Evolutionary conservation across 2,888 invertebrate species (phyloP).

Genomic region (Oligia fasciuncula): DNA sequence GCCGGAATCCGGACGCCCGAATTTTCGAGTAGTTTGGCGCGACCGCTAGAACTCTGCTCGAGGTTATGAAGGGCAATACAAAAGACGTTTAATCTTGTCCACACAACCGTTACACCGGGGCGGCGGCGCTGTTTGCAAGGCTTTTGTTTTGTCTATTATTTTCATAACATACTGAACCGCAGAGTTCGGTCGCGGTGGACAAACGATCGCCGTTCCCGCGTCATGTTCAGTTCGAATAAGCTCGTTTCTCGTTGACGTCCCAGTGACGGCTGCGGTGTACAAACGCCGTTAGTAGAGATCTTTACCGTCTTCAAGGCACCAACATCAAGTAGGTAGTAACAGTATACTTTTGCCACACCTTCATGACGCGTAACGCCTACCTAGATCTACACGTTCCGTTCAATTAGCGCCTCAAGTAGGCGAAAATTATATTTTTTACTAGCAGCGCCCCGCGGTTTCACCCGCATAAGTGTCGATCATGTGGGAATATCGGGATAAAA

Average conservation of each 20-base stretch:
- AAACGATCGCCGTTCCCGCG: background rate
- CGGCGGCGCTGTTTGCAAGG: background rate
- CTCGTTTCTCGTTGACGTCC: background rate
- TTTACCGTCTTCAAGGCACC: background rate
- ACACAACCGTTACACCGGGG: background rate
- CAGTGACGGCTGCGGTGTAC: background rate
- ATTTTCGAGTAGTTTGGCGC: background rate
- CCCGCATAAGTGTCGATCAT: no score
- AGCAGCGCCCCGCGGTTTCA: no score
- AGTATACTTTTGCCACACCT: slow-evolving; percentile 34
- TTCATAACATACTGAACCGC: background rate
- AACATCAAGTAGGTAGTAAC: background rate
- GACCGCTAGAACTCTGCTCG: background rate
- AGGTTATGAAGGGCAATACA: background rate
- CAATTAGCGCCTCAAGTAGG: slow-evolving; percentile 41
- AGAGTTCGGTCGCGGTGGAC: background rate
- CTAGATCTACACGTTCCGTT: slow-evolving; percentile 12
- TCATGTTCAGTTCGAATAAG: background rate
- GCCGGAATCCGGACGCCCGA: background rate
- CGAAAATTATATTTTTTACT: slow-evolving; percentile 19
- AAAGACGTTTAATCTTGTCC: background rate
- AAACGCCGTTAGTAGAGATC: background rate
- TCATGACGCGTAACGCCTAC: slow-evolving; percentile 38
- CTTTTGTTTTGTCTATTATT: background rate
- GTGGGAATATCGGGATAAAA: no score